These are phyloP conservation scores for Pristionchus fissidentatus DNA, from an alignment of 2,888 invertebrate genomes.

Conservation along the genomic window DNA sequence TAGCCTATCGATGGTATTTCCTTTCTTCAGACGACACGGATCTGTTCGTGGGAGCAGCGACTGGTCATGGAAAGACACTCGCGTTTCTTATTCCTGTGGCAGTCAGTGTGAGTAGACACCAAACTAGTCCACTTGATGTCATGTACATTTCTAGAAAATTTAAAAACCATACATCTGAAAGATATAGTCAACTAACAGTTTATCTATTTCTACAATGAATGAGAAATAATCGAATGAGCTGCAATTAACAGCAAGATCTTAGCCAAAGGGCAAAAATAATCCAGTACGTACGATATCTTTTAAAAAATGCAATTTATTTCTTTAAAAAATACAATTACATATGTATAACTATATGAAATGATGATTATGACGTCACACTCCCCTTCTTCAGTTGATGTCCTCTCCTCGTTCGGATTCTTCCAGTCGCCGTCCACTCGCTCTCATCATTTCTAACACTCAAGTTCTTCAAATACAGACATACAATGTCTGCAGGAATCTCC, in stretches of 20 bases:
- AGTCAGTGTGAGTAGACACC: not conserved
- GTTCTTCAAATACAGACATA: slow-evolving; percentile 29
- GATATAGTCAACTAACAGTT: no score
- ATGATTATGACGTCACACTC: no score
- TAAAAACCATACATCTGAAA: no score
- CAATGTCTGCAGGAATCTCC: not conserved
- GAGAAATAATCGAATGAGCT: not conserved
- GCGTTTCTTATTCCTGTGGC: slow-evolving; percentile 44
- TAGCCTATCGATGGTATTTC: not conserved
- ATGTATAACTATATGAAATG: no score
- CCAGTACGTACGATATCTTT: not conserved
- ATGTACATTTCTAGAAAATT: not conserved
- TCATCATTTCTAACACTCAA: slow-evolving; percentile 46
- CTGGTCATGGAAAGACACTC: slow-evolving; percentile 48
- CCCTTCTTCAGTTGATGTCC: not conserved
- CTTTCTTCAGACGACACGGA: slow-evolving; percentile 21
- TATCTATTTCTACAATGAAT: no score
- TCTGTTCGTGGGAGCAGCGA: slow-evolving; percentile 39
- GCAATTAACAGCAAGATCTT: not conserved
- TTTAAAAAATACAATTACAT: no score
- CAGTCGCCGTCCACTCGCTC: not conserved
- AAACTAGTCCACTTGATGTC: not conserved
- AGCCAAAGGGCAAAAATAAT: not conserved
- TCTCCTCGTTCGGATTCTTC: not conserved
- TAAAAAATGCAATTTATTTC: no score